phyloP scores from a whole-genome alignment of 2,797 vertebrate genomes.

The Avahi laniger region DNA sequence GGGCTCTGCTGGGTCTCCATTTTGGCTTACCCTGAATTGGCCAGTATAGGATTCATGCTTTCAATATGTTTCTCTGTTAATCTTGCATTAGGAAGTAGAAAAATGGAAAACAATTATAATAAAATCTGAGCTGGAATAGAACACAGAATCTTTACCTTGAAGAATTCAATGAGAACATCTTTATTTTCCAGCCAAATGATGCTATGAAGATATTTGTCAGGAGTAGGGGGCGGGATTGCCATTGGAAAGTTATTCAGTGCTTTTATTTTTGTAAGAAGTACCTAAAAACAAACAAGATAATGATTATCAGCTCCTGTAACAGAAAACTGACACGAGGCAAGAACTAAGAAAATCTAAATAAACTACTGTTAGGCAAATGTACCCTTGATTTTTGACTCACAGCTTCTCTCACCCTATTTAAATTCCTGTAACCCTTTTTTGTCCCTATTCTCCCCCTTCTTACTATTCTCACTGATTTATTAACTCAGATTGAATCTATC shows the following conservation, averaged over 20 bases:
- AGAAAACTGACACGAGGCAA: background rate
- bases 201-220: constrained; percentile 67
- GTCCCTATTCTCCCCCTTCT: background rate
- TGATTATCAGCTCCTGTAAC: background rate
- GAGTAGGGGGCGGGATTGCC: constrained; percentile 67
- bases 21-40: background rate
- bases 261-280: constrained; percentile 75
- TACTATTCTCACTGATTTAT: background rate
- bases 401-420: background rate
- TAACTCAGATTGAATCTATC: background rate
- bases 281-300: constrained; percentile 55
- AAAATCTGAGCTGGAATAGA: background rate
- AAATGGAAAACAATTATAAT: background rate
- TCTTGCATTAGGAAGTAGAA: background rate
- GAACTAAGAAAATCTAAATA: constrained; percentile 24
- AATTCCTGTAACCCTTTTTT: background rate
- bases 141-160: constrained; percentile 69
- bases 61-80: background rate
- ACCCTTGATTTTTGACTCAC: background rate
- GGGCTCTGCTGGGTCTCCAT: background rate
- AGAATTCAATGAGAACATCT: constrained; percentile 75
- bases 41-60: background rate
- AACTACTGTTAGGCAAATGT: background rate
- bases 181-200: constrained; percentile 77
- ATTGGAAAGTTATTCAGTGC: constrained; percentile 69